A percentile compares a stretch with the other conserved stretches of the same genome.
Conservation (phyloP, 2,888 invertebrate species). For the Piscicola geometra region DNA sequence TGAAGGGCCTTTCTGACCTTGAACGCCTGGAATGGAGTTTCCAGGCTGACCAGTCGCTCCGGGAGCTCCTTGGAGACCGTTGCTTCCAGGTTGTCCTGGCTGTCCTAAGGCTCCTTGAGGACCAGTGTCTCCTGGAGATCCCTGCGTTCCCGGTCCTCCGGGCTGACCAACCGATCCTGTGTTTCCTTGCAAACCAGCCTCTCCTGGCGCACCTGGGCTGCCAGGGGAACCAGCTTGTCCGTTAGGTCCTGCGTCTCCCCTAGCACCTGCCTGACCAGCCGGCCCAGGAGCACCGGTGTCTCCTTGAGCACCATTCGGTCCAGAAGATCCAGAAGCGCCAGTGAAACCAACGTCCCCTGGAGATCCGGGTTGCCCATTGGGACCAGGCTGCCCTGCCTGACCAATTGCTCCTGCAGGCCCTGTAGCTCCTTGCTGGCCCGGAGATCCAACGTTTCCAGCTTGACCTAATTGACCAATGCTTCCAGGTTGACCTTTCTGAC, state of each 20-base stretch:
- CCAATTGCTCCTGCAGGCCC: slow-evolving; percentile 38
- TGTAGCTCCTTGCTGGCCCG: slow-evolving; percentile 36
- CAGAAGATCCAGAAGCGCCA: slow-evolving; percentile 34
- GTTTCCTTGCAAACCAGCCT: slow-evolving; percentile 19
- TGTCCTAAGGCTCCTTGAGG: slow-evolving; percentile 20
- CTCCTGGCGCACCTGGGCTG: slow-evolving; percentile 16
- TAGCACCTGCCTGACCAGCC: slow-evolving; percentile 37
- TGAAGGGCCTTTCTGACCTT: slow-evolving; percentile 52
- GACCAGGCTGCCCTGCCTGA: slow-evolving; percentile 31
- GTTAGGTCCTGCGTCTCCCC: slow-evolving; percentile 31
- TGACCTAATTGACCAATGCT: slow-evolving; percentile 38
- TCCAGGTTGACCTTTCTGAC: slow-evolving; percentile 16
- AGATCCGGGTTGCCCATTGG: slow-evolving; percentile 37
- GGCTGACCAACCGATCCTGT: slow-evolving; percentile 35
- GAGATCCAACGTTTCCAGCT: slow-evolving; percentile 37
- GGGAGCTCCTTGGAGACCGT: slow-evolving; percentile 35
- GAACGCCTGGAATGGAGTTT: slow-evolving; percentile 59
- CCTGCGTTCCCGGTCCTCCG: slow-evolving; percentile 29
- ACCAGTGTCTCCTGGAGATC: slow-evolving; percentile 37
- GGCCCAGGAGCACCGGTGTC: slow-evolving; percentile 39
- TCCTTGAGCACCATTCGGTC: slow-evolving; percentile 30
- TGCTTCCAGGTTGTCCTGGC: slow-evolving; percentile 56
- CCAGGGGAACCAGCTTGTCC: slow-evolving; percentile 27
- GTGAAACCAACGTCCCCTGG: slow-evolving; percentile 34
- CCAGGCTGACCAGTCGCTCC: slow-evolving; percentile 24